These are phyloP conservation scores for Chloroceryle aenea DNA, from an alignment of 2,113 vertebrate species.

Conservation along the genomic window DNA sequence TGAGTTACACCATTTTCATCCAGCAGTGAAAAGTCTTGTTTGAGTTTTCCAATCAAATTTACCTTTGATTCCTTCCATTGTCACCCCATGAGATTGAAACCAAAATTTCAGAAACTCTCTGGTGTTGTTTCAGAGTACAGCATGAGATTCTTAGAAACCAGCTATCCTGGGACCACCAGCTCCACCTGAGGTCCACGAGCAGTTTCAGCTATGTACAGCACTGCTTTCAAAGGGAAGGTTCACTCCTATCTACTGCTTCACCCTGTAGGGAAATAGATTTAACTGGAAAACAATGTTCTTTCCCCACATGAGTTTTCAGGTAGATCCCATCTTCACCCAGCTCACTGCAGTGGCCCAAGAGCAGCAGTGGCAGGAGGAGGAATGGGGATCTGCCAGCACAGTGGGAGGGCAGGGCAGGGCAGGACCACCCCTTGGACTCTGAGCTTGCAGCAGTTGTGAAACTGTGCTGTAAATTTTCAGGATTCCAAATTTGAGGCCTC, in stretches of 20 bases:
- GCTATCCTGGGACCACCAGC: not conserved
- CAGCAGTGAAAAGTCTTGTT: not conserved
- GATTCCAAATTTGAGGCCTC: not conserved
- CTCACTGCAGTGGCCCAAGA: rapidly evolving
- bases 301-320: not conserved
- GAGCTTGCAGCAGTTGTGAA: not conserved
- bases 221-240: not conserved
- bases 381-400: not conserved
- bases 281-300: not conserved
- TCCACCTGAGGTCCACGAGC: not conserved
- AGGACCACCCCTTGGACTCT: not conserved
- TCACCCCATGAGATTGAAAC: rapidly evolving
- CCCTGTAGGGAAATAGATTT: not conserved
- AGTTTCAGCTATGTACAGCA: rapidly evolving
- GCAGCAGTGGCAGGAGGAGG: not conserved
- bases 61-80: not conserved
- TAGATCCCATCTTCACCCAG: not conserved
- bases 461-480: not conserved
- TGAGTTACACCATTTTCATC: rapidly evolving
- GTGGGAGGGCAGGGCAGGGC: not conserved
- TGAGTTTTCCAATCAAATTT: not conserved
- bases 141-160: rapidly evolving
- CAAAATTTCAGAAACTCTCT: not conserved
- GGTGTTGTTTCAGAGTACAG: not conserved
- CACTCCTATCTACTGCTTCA: not conserved